These are phyloP conservation scores for Taurulus bubalis DNA, from an alignment of 2,113 vertebrate species.

Conservation along the genomic window DNA sequence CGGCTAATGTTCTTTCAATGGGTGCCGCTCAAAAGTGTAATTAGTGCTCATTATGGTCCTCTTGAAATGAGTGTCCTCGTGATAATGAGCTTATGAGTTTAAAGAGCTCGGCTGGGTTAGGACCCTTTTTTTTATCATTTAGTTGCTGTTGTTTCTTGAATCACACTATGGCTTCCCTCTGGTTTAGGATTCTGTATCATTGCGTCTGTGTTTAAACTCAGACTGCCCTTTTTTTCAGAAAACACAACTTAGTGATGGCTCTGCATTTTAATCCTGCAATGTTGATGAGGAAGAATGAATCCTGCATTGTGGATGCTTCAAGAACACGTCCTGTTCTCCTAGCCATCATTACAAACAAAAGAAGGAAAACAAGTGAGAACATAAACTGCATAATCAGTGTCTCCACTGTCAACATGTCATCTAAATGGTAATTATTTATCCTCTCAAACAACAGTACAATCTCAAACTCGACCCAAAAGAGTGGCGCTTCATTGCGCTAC, in stretches of 20 bases:
- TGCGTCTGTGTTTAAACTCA: too few species aligned
- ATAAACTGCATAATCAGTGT: conserved; percentile 4
- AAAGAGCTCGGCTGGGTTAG: conserved; percentile 32
- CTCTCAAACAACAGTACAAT: conserved; percentile 28
- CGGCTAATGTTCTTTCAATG: conserved; percentile 37
- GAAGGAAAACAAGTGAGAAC: background rate
- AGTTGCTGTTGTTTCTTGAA: conserved; percentile 5
- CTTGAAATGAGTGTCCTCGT: conserved; percentile 52
- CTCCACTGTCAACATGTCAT: conserved; percentile 33
- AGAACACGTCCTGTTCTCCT: background rate
- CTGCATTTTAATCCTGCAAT: conserved; percentile 5
- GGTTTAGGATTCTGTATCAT: background rate
- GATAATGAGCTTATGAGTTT: conserved; percentile 56
- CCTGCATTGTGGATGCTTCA: background rate
- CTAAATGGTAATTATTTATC: conserved; percentile 51
- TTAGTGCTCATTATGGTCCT: conserved; percentile 61
- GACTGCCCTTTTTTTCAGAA: background rate
- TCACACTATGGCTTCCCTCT: conserved; percentile 3
- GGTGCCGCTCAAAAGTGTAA: conserved; percentile 50
- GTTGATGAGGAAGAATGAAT: conserved; percentile 31
- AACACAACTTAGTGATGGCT: conserved; percentile 15
- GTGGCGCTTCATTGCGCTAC: conserved; percentile 5
- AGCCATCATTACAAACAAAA: background rate
- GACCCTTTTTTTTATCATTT: conserved; percentile 5
- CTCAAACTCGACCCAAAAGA: conserved; percentile 1